Conservation (phyloP, 2,113 vertebrate species). For the Chrysemys picta region DNA sequence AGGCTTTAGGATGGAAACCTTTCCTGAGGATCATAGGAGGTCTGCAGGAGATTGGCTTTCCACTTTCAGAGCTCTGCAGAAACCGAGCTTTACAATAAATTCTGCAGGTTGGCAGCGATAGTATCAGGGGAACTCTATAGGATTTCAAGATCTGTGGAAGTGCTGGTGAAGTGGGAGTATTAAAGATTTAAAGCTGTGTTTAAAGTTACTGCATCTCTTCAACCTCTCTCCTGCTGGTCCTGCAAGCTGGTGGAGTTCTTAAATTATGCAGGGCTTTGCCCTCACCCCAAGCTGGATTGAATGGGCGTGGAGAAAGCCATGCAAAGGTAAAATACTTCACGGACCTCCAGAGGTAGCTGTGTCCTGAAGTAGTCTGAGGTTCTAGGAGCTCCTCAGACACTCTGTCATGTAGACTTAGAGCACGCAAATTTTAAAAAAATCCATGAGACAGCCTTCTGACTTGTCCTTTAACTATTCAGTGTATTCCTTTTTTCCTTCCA, state of each 20-base stretch:
- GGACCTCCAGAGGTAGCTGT: background rate
- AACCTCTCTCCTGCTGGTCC: background rate
- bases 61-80: no score
- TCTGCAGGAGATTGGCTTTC: no score
- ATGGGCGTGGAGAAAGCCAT: background rate
- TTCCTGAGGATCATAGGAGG: no score
- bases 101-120: no score
- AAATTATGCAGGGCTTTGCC: background rate
- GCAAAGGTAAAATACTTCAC: background rate
- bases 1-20: no score
- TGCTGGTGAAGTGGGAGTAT: no score
- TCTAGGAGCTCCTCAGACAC: background rate
- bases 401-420: background rate
- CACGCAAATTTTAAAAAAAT: background rate
- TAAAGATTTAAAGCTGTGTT: no score
- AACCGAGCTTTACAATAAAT: no score
- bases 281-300: background rate
- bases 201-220: background rate
- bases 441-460: background rate
- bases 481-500: no score
- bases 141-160: no score
- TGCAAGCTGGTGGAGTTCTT: background rate
- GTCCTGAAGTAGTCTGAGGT: background rate
- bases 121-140: no score
- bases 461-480: background rate